Base-by-base conservation (phyloP, 2,113 vertebrate species). In the Vimba vimba region DNA sequence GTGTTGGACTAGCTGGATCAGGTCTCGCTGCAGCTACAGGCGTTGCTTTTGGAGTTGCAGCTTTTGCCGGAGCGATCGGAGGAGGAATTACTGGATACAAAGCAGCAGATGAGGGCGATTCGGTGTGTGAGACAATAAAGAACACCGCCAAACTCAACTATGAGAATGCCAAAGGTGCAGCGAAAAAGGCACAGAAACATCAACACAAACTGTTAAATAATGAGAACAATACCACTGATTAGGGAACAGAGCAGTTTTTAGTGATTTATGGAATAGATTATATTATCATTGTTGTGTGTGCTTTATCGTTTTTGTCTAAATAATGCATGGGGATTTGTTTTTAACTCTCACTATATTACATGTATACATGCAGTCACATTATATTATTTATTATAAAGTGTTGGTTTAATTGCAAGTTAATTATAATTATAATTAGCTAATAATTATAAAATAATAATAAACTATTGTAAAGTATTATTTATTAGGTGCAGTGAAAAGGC, bases 51-150 rank as follows among this genome's bases (percentile, higher is more conserved):
- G 79, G 79, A 68, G 79, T 39, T 0, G 79, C 79, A 6, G 62
- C 62, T 66, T 25, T 82, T 3, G 62, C 62, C 1, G 80, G 80
- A 55, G 64, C 47, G 3, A 71, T 71, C 10, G 64, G 64, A 17
- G 79, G 79, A 68, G 79, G 79, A 45, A 43, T 82, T 25, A 50
- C 79, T 50, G 79, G 79, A 52, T 82, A 17, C 19, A 82, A 68
- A 23, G 79, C 43, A 1, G 62, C 62, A 0, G 62, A 68, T 11
- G 45, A 80, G 3, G 6, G 2, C 0, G 62, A 82, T 68, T 82
- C 79, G 0, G 79, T 82, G 25, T 3, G n/a, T 33, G 79, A 23
- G 1, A 62, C 62, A 1, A 68, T 82, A 23, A 68, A 21, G 39
- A 82, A 82, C 50, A 45, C 79, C 4, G 62, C 79, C 1, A 82